A percentile compares a stretch with the other conserved stretches of the same genome.
Evolutionary conservation across 53 echinoderm and acorn worm genomes (phyloP).

Genomic region (Holothuria scabra): DNA sequence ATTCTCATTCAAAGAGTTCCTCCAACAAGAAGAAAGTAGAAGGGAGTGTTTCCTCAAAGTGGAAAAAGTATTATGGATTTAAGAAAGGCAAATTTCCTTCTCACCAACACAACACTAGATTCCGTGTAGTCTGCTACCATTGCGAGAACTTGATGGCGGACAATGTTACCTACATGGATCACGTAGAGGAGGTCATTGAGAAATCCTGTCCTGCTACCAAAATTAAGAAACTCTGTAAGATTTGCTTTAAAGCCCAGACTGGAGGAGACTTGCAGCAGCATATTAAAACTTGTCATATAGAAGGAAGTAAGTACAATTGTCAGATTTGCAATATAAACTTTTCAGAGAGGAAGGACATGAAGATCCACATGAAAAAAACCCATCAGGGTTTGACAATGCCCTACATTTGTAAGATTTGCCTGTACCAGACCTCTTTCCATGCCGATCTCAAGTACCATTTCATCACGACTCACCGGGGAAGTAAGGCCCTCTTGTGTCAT

Average conservation of each 20-base stretch:
- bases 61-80: conserved; percentile 32
- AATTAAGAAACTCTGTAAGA: conserved; percentile 37
- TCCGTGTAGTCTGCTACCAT: conserved; percentile 32
- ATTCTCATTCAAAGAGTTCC: no score
- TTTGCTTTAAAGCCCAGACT: conserved; percentile 8
- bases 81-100: conserved; percentile 5
- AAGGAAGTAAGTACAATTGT: neutral
- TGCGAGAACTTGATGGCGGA: conserved; percentile 31
- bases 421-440: conserved; percentile 39
- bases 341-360: conserved; percentile 5
- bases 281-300: neutral
- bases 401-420: conserved; percentile 40
- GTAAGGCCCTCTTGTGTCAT: conserved; percentile 30
- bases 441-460: conserved; percentile 29
- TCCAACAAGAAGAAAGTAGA: no score
- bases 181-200: conserved; percentile 33
- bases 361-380: conserved; percentile 19
- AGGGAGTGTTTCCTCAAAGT: neutral
- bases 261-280: neutral
- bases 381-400: conserved; percentile 38
- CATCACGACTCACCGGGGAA: neutral
- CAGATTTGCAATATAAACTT: conserved; percentile 31
- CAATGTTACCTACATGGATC: conserved; percentile 41
- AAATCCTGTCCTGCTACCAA: conserved; percentile 30
- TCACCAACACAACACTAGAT: conserved; percentile 36